Evolutionary conservation across 2,113 vertebrate species (phyloP).

Genomic region (Bolborhynchus lineola): DNA sequence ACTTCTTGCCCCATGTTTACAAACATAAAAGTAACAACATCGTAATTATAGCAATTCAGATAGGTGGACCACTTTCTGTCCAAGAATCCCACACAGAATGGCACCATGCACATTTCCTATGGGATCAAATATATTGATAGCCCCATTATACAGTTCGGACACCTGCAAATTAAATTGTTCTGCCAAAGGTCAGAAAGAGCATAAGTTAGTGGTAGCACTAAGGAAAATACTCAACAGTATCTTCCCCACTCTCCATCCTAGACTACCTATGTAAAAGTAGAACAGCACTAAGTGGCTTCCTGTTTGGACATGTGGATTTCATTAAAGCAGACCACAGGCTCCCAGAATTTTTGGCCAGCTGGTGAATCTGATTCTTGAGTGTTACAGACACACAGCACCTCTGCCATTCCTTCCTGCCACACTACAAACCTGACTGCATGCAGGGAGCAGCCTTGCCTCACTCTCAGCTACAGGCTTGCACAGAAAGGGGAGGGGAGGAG

Average conservation of each 20-base stretch:
- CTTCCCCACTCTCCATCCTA: not conserved
- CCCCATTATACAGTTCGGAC: not conserved
- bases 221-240: not conserved
- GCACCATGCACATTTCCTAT: not conserved
- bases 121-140: not conserved
- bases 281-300: not conserved
- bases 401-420: not conserved
- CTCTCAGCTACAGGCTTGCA: not conserved
- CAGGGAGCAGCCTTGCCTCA: not conserved
- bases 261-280: not conserved
- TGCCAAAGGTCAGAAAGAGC: slow-evolving; percentile 2
- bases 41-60: not conserved
- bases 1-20: not conserved
- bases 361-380: not conserved
- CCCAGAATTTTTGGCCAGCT: slow-evolving; percentile 24
- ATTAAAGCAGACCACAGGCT: not conserved
- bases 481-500: not conserved
- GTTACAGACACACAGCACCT: not conserved
- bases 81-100: not conserved
- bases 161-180: not conserved
- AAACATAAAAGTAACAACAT: not conserved
- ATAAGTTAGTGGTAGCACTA: not conserved
- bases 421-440: not conserved
- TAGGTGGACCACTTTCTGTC: not conserved
- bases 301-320: slow-evolving; percentile 9